Evolutionary conservation across 2,113 vertebrate species (phyloP).

Genomic region (Astur gentilis): DNA sequence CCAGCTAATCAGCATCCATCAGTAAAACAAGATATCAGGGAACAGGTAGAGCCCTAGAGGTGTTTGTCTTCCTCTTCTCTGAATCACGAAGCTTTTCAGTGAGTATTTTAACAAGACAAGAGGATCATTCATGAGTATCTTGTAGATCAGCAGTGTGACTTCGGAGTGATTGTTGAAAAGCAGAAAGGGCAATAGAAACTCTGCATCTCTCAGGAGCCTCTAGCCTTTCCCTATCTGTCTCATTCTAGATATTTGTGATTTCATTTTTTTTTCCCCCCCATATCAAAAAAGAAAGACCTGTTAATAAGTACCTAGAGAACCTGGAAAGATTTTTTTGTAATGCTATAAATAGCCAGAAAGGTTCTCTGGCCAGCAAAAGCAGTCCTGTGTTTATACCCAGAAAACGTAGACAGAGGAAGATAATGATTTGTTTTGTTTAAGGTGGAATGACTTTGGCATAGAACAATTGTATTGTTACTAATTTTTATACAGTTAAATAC

Average conservation of each 20-base stretch:
- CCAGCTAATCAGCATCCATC: not conserved
- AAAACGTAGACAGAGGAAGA: not conserved
- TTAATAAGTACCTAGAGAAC: not conserved
- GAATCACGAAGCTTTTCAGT: not conserved
- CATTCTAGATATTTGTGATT: not conserved
- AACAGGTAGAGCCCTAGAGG: not conserved
- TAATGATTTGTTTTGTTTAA: conserved; percentile 37
- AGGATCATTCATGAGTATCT: not conserved
- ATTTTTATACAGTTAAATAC: not conserved
- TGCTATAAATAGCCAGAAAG: not conserved
- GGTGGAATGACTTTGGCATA: not conserved
- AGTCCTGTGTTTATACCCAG: not conserved
- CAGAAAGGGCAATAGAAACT: not conserved
- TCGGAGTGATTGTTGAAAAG: not conserved
- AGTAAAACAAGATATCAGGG: not conserved
- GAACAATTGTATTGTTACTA: not conserved
- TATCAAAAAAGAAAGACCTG: not conserved
- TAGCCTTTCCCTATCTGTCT: not conserved
- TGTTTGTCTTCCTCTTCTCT: not conserved
- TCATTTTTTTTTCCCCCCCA: not conserved
- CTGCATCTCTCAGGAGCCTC: not conserved
- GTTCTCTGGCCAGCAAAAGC: not conserved
- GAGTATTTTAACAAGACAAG: not conserved
- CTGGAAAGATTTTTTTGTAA: not conserved
- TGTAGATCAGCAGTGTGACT: not conserved